Percentiles rank a stretch among this genome's conserved stretches.
Conservation (phyloP, 2,113 vertebrate genomes). For the Nycticebus coucang region DNA sequence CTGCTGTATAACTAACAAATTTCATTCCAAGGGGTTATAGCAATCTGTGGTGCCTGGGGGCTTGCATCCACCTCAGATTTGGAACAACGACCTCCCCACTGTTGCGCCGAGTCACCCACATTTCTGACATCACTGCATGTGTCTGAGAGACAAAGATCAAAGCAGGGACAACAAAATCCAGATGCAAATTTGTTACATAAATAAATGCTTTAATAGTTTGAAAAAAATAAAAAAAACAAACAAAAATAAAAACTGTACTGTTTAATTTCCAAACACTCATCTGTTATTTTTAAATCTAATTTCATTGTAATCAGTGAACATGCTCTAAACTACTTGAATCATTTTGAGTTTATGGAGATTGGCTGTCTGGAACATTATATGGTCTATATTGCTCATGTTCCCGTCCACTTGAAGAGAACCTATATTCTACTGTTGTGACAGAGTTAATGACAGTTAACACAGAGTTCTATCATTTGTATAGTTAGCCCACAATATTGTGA, state of each 20-base stretch:
- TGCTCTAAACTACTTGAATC: background rate
- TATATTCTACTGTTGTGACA: background rate
- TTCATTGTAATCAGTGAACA: background rate
- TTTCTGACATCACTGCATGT: background rate
- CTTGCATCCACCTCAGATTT: background rate
- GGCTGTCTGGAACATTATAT: background rate
- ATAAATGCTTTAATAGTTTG: slow-evolving; percentile 58
- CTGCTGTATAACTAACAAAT: background rate
- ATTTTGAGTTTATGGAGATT: background rate
- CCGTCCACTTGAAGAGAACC: background rate
- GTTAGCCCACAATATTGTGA: background rate
- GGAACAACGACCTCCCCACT: background rate
- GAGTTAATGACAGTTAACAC: background rate
- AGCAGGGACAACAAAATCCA: slow-evolving; percentile 33
- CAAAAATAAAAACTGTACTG: no score
- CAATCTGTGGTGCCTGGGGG: background rate
- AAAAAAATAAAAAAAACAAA: no score
- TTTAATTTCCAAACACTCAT: background rate
- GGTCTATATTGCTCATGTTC: background rate
- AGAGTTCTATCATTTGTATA: background rate
- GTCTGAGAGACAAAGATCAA: background rate
- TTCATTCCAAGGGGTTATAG: background rate
- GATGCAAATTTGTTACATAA: slow-evolving; percentile 1
- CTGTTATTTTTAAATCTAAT: background rate
- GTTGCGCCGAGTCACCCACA: background rate